Evolutionary conservation across 2,888 invertebrate genomes (phyloP).

Genomic region (Drosophila limbata): DNA sequence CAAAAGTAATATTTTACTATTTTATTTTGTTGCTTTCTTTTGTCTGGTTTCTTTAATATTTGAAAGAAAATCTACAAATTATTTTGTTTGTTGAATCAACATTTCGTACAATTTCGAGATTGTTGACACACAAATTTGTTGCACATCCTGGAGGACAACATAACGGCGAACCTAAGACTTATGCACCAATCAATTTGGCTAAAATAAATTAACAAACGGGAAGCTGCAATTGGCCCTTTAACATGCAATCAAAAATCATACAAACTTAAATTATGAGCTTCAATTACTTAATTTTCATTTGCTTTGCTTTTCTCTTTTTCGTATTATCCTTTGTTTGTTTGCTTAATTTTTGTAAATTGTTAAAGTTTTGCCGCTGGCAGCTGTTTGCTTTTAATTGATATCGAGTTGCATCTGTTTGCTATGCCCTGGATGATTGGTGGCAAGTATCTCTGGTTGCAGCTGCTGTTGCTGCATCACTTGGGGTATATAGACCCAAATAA

Average conservation of each 20-base stretch:
- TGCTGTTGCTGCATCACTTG: slow-evolving; percentile 46
- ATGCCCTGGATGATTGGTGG: slow-evolving; percentile 31
- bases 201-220: slow-evolving; percentile 41
- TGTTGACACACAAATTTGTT: slow-evolving; percentile 45
- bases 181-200: slow-evolving; percentile 46
- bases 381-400: slow-evolving; percentile 76
- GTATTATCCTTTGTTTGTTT: slow-evolving; percentile 27
- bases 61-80: slow-evolving; percentile 75
- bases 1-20: slow-evolving; percentile 81
- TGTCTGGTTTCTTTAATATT: slow-evolving; percentile 60
- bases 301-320: slow-evolving; percentile 7
- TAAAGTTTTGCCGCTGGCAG: slow-evolving; percentile 71
- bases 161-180: slow-evolving; percentile 60
- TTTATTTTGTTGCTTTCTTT: slow-evolving; percentile 73
- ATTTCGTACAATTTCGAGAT: slow-evolving; percentile 32
- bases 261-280: slow-evolving; percentile 40
- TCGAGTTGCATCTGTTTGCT: slow-evolving; percentile 52
- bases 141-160: slow-evolving; percentile 58
- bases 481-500: slow-evolving; percentile 25
- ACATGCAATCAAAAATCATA: slow-evolving; percentile 14
- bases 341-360: slow-evolving; percentile 41
- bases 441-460: slow-evolving; percentile 28
- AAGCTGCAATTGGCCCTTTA: slow-evolving; percentile 24
- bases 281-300: slow-evolving; percentile 39
- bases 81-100: slow-evolving; percentile 46